Percentiles rank a stretch among this genome's conserved stretches.
These are phyloP conservation scores for Sipunculus nudus DNA, from an alignment of 2,888 invertebrate genomes.

Conservation along the genomic window DNA sequence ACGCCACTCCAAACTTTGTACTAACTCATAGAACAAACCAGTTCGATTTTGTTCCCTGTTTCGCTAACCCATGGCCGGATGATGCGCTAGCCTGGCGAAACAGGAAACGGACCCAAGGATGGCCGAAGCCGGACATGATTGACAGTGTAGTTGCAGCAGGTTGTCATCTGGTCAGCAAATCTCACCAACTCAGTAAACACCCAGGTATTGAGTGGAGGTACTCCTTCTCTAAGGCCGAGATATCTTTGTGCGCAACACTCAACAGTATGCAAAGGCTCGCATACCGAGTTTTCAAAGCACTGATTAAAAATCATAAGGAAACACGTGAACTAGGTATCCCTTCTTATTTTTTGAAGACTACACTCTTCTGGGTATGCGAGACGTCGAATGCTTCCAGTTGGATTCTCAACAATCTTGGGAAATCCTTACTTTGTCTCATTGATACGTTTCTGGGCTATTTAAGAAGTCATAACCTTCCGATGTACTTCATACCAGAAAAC, in stretches of 20 bases:
- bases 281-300: slow-evolving; percentile 41
- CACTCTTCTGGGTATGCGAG: slow-evolving; percentile 46
- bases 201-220: slow-evolving; percentile 45
- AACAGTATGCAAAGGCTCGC: slow-evolving; percentile 44
- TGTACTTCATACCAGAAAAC: slow-evolving; percentile 45
- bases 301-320: slow-evolving; percentile 37
- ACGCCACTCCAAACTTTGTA: too few relatives aligned
- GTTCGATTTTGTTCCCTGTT: too few relatives aligned
- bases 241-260: slow-evolving; percentile 37
- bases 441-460: slow-evolving; percentile 42
- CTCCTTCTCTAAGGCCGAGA: slow-evolving; percentile 46
- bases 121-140: too few relatives aligned
- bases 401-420: slow-evolving; percentile 38
- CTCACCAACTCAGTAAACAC: too few relatives aligned
- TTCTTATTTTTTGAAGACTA: slow-evolving; percentile 40
- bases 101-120: too few relatives aligned
- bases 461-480: slow-evolving; percentile 38
- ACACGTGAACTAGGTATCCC: slow-evolving; percentile 28
- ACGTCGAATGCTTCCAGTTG: slow-evolving; percentile 40
- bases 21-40: too few relatives aligned
- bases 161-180: too few relatives aligned
- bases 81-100: too few relatives aligned
- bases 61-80: too few relatives aligned
- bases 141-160: too few relatives aligned
- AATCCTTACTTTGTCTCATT: slow-evolving; percentile 39